Base-by-base conservation (phyloP, 2,797 vertebrate genomes). In the Bucorvus abyssinicus region DNA sequence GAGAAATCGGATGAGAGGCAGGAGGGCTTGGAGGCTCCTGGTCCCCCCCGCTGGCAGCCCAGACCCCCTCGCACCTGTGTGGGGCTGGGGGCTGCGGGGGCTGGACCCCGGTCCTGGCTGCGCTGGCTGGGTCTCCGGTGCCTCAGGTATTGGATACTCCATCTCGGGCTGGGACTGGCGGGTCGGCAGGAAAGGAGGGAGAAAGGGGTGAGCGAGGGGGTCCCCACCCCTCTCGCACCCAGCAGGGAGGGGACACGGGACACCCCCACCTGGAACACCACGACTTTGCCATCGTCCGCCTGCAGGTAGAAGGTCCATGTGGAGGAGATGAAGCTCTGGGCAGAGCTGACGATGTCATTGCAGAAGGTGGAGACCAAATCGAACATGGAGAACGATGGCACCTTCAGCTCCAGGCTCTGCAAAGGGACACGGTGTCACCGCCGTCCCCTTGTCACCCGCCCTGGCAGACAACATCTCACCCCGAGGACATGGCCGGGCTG, bases 251-350 rank as follows among this genome's bases (percentile, higher is more conserved):
- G 32, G 22, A 40, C 8, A 0, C 0, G 17, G 60, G 45, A 40
- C 65, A 8, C 13, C 45, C 98, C 97, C 95, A 99, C 99, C 99
- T 99, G 99, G 81, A 99, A 99, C 73, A 99, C 98, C 74, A 99
- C 98, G 34, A 99, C 98, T 95, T 99, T 99, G 93, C 99, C 99
- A 14, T 99, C 99, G 1, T 99, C 99, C 0, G 98, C 99, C 98
- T 99, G 99, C 96, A 99, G 98, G 97, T 99, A 99, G 97, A 99
- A 99, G 68, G 99, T 99, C 99, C 99, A 99, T 63, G 99, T 99
- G 95, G 99, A 99, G 94, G 99, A 99, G 97, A 99, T 99, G 94
- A 99, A 99, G 96, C 99, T 99, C 97, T 99, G 99, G 77, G 99
- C 99, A 0, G 99, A 99, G 97, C 98, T 99, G 97, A 99, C 98